Percentiles rank a stretch among this genome's conserved stretches.
These are phyloP conservation scores for Serripes groenlandicus DNA, from an alignment of 2,888 invertebrate species.

Conservation along the genomic window DNA sequence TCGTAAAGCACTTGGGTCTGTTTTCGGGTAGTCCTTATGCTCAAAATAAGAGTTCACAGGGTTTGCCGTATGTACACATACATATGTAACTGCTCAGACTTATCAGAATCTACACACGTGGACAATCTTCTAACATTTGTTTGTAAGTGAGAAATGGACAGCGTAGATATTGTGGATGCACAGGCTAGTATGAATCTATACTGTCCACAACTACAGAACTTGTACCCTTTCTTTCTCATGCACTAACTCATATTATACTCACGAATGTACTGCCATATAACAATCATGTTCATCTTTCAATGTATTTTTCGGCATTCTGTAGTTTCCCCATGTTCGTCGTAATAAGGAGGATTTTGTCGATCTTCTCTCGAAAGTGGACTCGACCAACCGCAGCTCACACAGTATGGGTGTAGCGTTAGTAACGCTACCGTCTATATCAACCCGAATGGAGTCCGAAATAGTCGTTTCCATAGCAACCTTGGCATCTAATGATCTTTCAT, in stretches of 20 bases:
- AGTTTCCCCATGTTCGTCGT: constrained; percentile 42
- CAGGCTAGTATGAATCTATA: neutral
- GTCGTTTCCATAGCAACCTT: constrained; percentile 14
- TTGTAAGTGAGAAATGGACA: too few relatives aligned
- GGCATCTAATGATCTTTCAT: constrained; percentile 25
- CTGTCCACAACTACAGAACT: neutral
- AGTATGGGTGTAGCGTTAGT: constrained; percentile 20
- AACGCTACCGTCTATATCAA: constrained; percentile 36
- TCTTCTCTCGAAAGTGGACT: constrained; percentile 9
- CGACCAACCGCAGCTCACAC: constrained; percentile 40
- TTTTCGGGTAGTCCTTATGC: too few relatives aligned
- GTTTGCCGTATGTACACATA: too few relatives aligned
- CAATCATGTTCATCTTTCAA: constrained; percentile 23
- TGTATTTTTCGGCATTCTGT: constrained; percentile 33
- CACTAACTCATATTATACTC: neutral
- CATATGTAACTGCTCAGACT: too few relatives aligned
- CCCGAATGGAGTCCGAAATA: neutral
- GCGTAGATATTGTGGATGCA: too few relatives aligned
- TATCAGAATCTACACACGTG: too few relatives aligned
- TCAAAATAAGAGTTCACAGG: too few relatives aligned
- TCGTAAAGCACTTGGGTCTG: too few relatives aligned
- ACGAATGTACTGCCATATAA: constrained; percentile 35
- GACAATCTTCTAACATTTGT: too few relatives aligned
- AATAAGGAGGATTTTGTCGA: neutral
- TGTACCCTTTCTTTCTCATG: neutral